These are phyloP conservation scores for Campaea margaritaria DNA, from an alignment of 2,888 invertebrate species.

Conservation along the genomic window DNA sequence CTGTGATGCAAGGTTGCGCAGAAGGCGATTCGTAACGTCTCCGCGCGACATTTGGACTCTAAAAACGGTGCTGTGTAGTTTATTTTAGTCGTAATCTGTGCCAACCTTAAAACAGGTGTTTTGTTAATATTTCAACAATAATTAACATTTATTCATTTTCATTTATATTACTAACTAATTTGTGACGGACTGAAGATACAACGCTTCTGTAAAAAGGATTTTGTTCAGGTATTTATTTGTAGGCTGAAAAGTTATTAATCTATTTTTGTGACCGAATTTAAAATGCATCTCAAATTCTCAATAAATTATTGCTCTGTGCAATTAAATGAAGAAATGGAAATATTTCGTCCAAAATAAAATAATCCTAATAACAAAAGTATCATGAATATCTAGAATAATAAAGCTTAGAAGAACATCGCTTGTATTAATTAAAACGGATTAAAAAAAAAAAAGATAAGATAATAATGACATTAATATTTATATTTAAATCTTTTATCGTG, in stretches of 20 bases:
- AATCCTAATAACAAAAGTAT: no score
- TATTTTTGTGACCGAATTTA: not conserved
- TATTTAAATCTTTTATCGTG: no score
- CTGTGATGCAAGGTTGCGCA: constrained; percentile 29
- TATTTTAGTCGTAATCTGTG: constrained; percentile 18
- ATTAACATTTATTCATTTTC: no score
- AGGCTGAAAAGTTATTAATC: not conserved
- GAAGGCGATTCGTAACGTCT: constrained; percentile 15
- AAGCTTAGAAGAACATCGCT: no score
- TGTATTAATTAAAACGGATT: no score
- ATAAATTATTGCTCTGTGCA: no score
- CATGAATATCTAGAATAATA: no score
- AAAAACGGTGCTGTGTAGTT: constrained; percentile 28
- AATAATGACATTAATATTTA: no score
- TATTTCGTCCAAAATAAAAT: no score
- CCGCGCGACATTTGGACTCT: constrained; percentile 20
- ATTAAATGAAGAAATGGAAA: no score
- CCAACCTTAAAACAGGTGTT: constrained; percentile 18
- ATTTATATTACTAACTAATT: constrained; percentile 14
- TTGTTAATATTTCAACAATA: constrained; percentile 13
- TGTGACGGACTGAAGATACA: constrained; percentile 10
- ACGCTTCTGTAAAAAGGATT: not conserved
- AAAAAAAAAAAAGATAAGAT: no score
- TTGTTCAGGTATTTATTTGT: constrained; percentile 11
- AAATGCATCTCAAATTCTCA: no score